Percentiles rank a stretch among this genome's conserved stretches.
Conservation (phyloP, 2,888 invertebrate species). For the Agrotis exclamationis region DNA sequence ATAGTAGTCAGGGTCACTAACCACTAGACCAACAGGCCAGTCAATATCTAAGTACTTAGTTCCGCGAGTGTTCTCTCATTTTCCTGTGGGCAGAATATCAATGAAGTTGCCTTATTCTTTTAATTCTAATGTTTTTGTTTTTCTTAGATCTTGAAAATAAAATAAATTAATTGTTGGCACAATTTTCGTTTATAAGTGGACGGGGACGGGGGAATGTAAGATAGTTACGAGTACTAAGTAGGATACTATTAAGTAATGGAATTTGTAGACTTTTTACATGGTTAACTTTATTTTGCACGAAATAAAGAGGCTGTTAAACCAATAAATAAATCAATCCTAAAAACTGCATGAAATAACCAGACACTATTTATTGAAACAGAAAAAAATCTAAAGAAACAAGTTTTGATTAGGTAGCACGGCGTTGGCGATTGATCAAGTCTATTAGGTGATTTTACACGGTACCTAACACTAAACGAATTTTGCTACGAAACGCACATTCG, state of each 20-base stretch:
- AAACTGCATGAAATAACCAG: not conserved
- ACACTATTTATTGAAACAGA: not conserved
- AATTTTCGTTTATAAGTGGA: too few relatives aligned
- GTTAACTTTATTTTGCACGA: too few relatives aligned
- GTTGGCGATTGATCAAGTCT: not conserved
- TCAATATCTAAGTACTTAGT: not conserved
- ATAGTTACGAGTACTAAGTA: not conserved
- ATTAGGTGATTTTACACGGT: not conserved
- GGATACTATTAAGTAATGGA: too few relatives aligned
- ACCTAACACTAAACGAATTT: not conserved
- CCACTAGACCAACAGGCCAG: too few relatives aligned
- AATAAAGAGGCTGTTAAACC: too few relatives aligned
- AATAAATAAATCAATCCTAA: too few relatives aligned
- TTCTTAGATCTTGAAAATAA: not conserved
- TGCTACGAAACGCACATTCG: too few relatives aligned
- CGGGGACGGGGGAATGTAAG: not conserved
- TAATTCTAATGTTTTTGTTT: not conserved
- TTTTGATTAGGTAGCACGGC: not conserved
- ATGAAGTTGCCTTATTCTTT: slow-evolving; percentile 12
- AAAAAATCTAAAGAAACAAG: not conserved
- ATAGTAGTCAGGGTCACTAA: too few relatives aligned
- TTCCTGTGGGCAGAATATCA: slow-evolving; percentile 1
- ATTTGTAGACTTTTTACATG: too few relatives aligned
- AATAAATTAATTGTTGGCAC: too few relatives aligned
- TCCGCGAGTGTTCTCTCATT: not conserved